Percentiles rank a stretch among this genome's conserved stretches.
Evolutionary conservation across 30 jellyfish, hydroid and myxozoan species (phyloP).

Genomic region (Aurelia aurita): DNA sequence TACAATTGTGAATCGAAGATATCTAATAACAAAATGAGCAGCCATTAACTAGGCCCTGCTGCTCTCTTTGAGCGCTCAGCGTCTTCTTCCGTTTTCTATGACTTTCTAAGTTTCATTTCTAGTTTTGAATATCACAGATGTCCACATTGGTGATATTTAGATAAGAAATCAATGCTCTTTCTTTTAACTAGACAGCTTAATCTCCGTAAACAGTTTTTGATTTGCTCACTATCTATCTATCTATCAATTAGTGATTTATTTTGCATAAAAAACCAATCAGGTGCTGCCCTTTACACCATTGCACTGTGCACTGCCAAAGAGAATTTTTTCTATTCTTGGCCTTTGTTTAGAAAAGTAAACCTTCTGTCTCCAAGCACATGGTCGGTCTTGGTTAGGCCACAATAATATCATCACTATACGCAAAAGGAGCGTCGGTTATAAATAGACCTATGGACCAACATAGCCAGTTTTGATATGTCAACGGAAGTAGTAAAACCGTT

Average conservation of each 20-base stretch:
- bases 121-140: constrained; percentile 46
- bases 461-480: too few relatives aligned
- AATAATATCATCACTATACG: constrained; percentile 32
- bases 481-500: too few relatives aligned
- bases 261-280: constrained; percentile 71
- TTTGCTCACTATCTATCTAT: constrained; percentile 57
- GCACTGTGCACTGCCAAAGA: constrained; percentile 54
- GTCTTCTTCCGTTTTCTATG: too few relatives aligned
- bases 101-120: too few relatives aligned
- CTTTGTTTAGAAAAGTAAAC: constrained; percentile 65
- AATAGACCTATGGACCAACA: constrained; percentile 11
- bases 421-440: constrained; percentile 43
- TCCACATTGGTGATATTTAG: constrained; percentile 67
- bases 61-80: too few relatives aligned
- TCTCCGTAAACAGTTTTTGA: constrained; percentile 67
- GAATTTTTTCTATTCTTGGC: constrained; percentile 39
- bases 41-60: too few relatives aligned
- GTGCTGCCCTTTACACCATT: constrained; percentile 60
- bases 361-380: constrained; percentile 81
- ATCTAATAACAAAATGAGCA: too few relatives aligned
- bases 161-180: constrained; percentile 21
- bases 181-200: constrained; percentile 40
- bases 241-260: constrained; percentile 56
- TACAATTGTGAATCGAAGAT: too few relatives aligned
- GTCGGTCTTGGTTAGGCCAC: constrained; percentile 46